Percentiles rank a stretch among this genome's conserved stretches.
These are phyloP conservation scores for Eurystomus glaucurus DNA, from an alignment of 2,797 vertebrate genomes.

Conservation along the genomic window DNA sequence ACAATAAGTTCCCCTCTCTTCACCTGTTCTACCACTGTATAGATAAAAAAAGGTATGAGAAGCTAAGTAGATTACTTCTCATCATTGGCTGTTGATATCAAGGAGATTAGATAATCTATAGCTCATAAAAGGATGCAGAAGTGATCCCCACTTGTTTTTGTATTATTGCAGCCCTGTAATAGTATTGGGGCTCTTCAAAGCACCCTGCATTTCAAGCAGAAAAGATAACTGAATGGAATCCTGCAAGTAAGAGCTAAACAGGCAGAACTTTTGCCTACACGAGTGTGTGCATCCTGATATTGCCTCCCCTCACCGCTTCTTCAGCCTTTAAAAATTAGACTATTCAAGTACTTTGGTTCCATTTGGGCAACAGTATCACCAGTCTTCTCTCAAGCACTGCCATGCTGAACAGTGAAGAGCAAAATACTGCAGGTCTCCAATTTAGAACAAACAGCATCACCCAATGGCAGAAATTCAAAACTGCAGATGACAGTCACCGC, in stretches of 20 bases:
- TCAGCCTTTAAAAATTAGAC: not conserved
- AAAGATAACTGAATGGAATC: not conserved
- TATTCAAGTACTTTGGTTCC: not conserved
- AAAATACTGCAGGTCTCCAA: not conserved
- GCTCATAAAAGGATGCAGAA: not conserved
- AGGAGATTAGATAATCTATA: not conserved
- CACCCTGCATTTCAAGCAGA: not conserved
- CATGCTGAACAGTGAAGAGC: not conserved
- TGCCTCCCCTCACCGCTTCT: not conserved
- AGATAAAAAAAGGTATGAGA: not conserved
- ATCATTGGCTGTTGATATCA: not conserved
- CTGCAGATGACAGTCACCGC: not conserved
- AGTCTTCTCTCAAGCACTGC: not conserved
- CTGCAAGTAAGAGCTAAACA: not conserved
- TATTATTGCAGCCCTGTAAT: not conserved
- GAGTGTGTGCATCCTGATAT: not conserved
- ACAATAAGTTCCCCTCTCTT: not conserved
- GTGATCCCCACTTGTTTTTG: not conserved
- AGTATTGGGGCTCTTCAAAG: not conserved
- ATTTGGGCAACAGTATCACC: not conserved
- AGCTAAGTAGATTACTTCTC: not conserved
- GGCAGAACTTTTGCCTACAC: not conserved
- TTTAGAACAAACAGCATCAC: constrained; percentile 51
- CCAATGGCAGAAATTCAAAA: constrained; percentile 53
- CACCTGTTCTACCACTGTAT: not conserved